Base-by-base conservation (phyloP, 2,797 vertebrate genomes). In the Clarias fuscus region DNA sequence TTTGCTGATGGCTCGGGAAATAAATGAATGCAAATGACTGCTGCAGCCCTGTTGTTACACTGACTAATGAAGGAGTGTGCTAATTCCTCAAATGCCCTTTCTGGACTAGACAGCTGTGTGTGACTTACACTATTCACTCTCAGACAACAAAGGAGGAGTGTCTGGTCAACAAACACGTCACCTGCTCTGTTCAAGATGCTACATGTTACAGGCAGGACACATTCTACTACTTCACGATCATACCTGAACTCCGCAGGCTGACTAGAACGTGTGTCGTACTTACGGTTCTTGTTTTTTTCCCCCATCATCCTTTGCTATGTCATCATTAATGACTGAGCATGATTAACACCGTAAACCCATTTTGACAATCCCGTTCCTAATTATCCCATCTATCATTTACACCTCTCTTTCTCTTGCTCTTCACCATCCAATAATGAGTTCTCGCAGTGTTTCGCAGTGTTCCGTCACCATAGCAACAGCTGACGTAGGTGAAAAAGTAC, bases 391-490 rank as follows among this genome's bases (percentile, higher is more conserved):
- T 70, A 90, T 89, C 90, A 84, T 84, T 91, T 65, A 68, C 91
- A 92, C 90, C 65, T 40, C 83, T 83, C 82, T 83, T 79, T 86
- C 82, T 83, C 71, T 40, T 75, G 59, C 56, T 83, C 56, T 59
- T 89, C 88, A 89, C 83, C 89, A 93, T 90, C 93, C 93, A 92
- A 94, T 95, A 91, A 89, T 18, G 84, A 30, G 70, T 86, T 91
- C 86, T 89, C 70, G 71, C 86, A 89, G 92, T 90, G 91, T 93
- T 93, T 94, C 90, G 90, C 90, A 82, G 92, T 89, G 91, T 92
- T 88, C 90, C 92, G 82, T 95, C 93, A 93, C 94, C 94, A 95
- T 95, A 93, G 95, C 94, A 95, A 96, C 95, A 96, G 94, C 95
- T 95, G 94, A 95, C 94, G 94, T 95, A 92, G 86, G 86, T 84